A percentile compares a stretch with the other conserved stretches of the same genome.
Evolutionary conservation across 92 coral and sea anemone species (phyloP).

Genomic region (Palythoa heliodiscus): DNA sequence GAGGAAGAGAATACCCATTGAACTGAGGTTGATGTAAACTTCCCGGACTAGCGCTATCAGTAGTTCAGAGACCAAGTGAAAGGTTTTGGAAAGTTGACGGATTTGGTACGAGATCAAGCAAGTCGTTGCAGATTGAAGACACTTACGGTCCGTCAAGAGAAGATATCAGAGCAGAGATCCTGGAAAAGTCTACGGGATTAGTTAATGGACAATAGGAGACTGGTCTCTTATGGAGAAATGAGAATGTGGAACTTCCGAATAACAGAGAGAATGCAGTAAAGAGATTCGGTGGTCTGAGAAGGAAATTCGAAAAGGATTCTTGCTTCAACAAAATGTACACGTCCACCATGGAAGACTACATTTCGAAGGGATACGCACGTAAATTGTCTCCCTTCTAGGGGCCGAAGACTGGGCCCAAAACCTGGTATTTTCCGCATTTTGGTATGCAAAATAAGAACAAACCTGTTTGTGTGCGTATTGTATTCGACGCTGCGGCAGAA

Average conservation of each 20-base stretch:
- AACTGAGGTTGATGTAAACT: constrained; percentile 40
- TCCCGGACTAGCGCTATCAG: constrained; percentile 40
- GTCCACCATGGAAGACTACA: constrained; percentile 41
- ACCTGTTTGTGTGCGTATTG: constrained; percentile 48
- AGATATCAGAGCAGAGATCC: not conserved
- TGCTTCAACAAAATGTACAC: constrained; percentile 31
- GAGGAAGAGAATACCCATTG: constrained; percentile 8
- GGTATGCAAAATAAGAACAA: constrained; percentile 39
- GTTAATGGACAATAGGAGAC: constrained; percentile 60
- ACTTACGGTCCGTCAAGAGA: constrained; percentile 2
- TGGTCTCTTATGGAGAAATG: constrained; percentile 48
- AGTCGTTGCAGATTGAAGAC: constrained; percentile 13
- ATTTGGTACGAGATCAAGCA: constrained; percentile 48
- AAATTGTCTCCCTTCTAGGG: constrained; percentile 28
- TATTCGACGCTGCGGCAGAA: constrained; percentile 56
- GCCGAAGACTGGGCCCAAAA: constrained; percentile 25
- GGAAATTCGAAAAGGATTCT: constrained; percentile 14
- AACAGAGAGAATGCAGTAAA: constrained; percentile 34
- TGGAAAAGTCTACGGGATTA: constrained; percentile 49
- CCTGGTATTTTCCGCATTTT: constrained; percentile 55
- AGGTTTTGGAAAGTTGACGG: constrained; percentile 64
- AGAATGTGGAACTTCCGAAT: constrained; percentile 29
- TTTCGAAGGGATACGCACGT: constrained; percentile 36
- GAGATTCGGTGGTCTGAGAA: constrained; percentile 39
- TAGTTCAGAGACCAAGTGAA: constrained; percentile 51